Evolutionary conservation across 1,140 invertebrate genomes (phyloP).

Genomic region (Pteromalus puparum): DNA sequence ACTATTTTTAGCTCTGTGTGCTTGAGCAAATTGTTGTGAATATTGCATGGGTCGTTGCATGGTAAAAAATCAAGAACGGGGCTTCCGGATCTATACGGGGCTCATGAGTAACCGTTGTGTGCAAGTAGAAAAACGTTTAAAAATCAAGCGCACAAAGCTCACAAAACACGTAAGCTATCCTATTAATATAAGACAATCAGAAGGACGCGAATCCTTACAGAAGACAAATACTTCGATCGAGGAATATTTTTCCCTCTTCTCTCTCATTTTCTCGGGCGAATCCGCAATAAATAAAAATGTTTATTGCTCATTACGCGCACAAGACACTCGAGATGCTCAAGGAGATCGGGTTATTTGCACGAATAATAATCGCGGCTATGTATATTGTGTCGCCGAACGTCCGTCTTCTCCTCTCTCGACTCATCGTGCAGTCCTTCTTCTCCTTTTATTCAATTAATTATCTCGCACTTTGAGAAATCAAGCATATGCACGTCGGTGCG

Average conservation of each 20-base stretch:
- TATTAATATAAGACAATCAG: slow-evolving; percentile 42
- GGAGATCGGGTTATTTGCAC: background rate
- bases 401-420: background rate
- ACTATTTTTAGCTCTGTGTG: too few species aligned
- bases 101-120: too few species aligned
- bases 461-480: slow-evolving; percentile 10
- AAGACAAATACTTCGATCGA: slow-evolving; percentile 2
- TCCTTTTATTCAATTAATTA: slow-evolving; percentile 8
- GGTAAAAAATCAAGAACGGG: too few species aligned
- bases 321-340: background rate
- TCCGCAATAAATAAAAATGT: slow-evolving; percentile 36
- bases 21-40: too few species aligned
- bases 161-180: slow-evolving; percentile 23
- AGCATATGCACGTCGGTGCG: background rate
- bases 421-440: too few species aligned
- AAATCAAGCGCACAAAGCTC: background rate
- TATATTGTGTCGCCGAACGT: background rate
- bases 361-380: too few species aligned
- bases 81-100: too few species aligned
- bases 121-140: background rate
- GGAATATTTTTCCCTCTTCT: background rate
- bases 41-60: too few species aligned
- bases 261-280: background rate
- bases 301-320: slow-evolving; percentile 34
- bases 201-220: background rate